Percentiles rank a stretch among this genome's conserved stretches.
Evolutionary conservation across 2,888 invertebrate species (phyloP).

Genomic region (Athalia cordata): DNA sequence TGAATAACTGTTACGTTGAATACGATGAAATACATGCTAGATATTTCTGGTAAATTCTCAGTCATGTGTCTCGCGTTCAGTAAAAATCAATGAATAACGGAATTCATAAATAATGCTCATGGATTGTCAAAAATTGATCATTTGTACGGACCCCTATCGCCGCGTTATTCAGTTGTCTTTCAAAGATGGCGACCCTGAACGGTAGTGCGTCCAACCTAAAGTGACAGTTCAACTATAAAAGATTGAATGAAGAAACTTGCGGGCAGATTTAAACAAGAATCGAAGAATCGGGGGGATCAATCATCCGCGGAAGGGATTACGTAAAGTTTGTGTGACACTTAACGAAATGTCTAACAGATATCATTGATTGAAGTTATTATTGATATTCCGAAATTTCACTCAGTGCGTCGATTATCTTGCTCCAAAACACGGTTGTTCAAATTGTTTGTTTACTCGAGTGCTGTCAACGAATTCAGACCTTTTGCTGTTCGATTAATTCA

Average conservation of each 20-base stretch:
- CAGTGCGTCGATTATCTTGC: background rate
- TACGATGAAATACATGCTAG: background rate
- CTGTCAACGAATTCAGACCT: no score
- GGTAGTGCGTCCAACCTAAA: background rate
- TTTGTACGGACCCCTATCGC: background rate
- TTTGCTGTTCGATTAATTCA: no score
- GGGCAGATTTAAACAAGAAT: background rate
- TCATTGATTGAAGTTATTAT: slow-evolving; percentile 19
- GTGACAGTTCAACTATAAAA: slow-evolving; percentile 12
- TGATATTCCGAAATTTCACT: background rate
- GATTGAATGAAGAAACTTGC: no score
- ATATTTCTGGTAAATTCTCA: background rate
- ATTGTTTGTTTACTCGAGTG: background rate
- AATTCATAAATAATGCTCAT: no score
- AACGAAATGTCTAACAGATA: background rate
- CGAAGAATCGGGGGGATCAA: background rate
- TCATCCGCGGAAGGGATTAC: background rate
- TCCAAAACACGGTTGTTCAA: background rate
- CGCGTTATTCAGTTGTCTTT: background rate
- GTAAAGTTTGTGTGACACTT: background rate
- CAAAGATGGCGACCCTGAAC: slow-evolving; percentile 16
- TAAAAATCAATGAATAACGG: background rate
- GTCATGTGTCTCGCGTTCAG: background rate
- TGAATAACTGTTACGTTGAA: no score
- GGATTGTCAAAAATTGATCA: background rate